Conservation (phyloP, 2,797 vertebrate genomes). For the Garrulus glandarius region DNA sequence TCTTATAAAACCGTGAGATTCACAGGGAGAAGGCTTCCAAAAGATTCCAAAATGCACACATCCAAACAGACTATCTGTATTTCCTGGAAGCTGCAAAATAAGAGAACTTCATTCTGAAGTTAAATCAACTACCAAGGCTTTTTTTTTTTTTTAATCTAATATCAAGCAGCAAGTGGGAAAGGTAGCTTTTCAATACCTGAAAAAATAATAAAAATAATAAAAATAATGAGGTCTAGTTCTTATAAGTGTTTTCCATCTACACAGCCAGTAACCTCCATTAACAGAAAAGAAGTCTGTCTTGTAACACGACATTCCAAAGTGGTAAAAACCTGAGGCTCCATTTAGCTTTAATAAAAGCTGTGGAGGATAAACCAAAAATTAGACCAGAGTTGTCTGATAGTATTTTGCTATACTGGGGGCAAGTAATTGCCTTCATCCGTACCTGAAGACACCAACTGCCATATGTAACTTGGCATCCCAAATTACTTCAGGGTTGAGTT, state of each 20-base stretch:
- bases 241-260: background rate
- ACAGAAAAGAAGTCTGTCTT: background rate
- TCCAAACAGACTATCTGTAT: background rate
- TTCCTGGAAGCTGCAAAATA: background rate
- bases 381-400: background rate
- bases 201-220: conserved; percentile 15
- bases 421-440: background rate
- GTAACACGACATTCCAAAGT: background rate
- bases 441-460: background rate
- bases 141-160: background rate
- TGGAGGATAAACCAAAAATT: background rate
- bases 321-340: background rate
- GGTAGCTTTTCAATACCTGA: background rate
- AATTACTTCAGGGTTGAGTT: background rate
- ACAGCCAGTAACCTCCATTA: background rate
- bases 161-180: background rate
- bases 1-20: background rate
- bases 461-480: background rate
- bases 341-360: background rate
- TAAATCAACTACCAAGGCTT: background rate
- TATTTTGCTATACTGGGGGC: background rate
- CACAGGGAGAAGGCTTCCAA: background rate
- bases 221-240: background rate
- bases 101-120: background rate
- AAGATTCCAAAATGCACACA: background rate